Conservation (phyloP, 1,140 invertebrate species). For the Lepidotrigona ventralis region DNA sequence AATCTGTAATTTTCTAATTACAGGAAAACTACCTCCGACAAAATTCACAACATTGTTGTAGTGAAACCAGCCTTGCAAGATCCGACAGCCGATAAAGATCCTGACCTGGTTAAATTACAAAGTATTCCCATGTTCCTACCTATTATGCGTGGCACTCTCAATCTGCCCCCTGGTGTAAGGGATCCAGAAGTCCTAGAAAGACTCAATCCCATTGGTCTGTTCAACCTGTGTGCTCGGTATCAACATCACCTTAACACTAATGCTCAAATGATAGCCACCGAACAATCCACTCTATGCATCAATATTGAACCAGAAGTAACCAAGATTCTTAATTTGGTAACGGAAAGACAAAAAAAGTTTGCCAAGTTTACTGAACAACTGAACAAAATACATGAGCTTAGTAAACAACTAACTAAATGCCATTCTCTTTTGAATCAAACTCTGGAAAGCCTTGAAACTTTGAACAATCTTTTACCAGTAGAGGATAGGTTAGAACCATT, state of each 20-base stretch:
- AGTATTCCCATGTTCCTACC: conserved; percentile 95
- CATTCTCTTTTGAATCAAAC: conserved; percentile 92
- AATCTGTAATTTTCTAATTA: not conserved
- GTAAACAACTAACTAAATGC: conserved; percentile 88
- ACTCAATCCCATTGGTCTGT: conserved; percentile 83
- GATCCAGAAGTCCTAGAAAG: conserved; percentile 94
- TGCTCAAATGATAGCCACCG: conserved; percentile 75
- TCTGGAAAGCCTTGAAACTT: conserved; percentile 89
- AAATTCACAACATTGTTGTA: conserved; percentile 88
- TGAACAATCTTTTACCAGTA: conserved; percentile 91
- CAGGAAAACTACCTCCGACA: conserved; percentile 66
- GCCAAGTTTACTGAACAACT: conserved; percentile 92
- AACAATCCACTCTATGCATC: conserved; percentile 70
- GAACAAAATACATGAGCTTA: conserved; percentile 86
- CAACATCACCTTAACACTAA: conserved; percentile 86
- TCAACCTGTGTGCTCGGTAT: conserved; percentile 85
- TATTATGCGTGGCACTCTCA: conserved; percentile 93
- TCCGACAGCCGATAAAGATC: conserved; percentile 86
- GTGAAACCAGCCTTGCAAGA: conserved; percentile 87
- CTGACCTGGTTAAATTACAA: conserved; percentile 88
- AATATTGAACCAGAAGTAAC: conserved; percentile 86
- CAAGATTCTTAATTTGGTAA: conserved; percentile 85
- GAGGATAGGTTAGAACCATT: conserved; percentile 94
- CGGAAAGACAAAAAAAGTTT: conserved; percentile 91
- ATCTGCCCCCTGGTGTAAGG: conserved; percentile 88